These are phyloP conservation scores for Oligia strigilis DNA, from an alignment of 2,888 invertebrate genomes.

Conservation along the genomic window DNA sequence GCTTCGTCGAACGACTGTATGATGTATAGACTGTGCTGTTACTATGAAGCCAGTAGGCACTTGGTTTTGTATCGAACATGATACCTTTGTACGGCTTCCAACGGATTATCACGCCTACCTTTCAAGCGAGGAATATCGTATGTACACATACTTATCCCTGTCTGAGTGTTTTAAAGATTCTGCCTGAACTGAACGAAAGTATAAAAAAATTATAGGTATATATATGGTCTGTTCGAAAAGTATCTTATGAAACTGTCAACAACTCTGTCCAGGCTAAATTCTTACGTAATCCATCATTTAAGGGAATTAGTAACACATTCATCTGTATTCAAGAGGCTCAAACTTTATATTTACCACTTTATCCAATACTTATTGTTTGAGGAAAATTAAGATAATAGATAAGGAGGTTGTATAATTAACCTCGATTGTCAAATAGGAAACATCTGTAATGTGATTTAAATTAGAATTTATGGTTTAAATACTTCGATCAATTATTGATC, in stretches of 20 bases:
- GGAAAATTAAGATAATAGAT: not conserved
- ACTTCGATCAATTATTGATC: too few relatives aligned
- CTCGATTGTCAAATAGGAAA: not conserved
- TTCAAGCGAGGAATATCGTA: constrained; percentile 8
- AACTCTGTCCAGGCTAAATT: not conserved
- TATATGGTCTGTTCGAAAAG: not conserved
- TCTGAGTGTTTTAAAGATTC: not conserved
- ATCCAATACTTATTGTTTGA: not conserved
- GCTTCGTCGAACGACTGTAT: too few relatives aligned
- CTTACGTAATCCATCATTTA: not conserved
- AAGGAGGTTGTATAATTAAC: not conserved
- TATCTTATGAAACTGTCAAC: not conserved
- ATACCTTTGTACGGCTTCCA: constrained; percentile 37
- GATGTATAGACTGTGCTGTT: too few relatives aligned
- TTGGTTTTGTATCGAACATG: constrained; percentile 3
- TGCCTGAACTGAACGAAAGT: not conserved
- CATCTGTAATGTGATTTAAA: not conserved
- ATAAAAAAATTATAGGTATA: not conserved
- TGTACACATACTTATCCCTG: not conserved
- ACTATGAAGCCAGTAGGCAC: constrained; percentile 9
- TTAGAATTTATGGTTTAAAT: not conserved
- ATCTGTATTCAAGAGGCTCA: not conserved
- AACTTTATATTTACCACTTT: not conserved
- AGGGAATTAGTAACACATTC: not conserved
- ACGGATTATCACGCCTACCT: constrained; percentile 42